A percentile compares a stretch with the other conserved stretches of the same genome.
phyloP scores from a whole-genome alignment of 2,888 invertebrate species.

The Aspidapion aeneum region DNA sequence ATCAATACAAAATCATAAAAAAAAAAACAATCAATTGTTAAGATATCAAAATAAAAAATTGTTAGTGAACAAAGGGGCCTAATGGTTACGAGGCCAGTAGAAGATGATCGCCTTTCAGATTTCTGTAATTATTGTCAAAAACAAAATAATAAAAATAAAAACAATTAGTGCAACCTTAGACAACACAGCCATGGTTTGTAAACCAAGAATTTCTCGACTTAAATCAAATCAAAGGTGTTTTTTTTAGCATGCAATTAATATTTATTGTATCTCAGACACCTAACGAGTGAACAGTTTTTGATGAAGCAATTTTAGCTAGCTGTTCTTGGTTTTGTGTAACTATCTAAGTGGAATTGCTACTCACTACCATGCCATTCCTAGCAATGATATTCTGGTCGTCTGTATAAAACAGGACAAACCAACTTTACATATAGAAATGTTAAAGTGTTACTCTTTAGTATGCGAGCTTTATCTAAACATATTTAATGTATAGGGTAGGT shows the following conservation, averaged over 20 bases:
- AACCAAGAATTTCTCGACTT: constrained; percentile 2
- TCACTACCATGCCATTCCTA: neutral
- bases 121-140: constrained; percentile 10
- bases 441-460: too few relatives aligned
- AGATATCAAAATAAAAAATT: neutral
- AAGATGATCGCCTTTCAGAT: constrained; percentile 13
- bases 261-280: neutral
- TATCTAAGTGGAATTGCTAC: neutral
- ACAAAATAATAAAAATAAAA: too few relatives aligned
- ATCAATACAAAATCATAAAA: neutral
- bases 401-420: too few relatives aligned
- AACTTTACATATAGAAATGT: too few relatives aligned
- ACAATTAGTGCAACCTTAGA: constrained; percentile 45
- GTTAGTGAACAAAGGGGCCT: constrained; percentile 8
- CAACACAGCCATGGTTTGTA: constrained; percentile 46
- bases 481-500: too few relatives aligned
- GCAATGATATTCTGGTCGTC: neutral
- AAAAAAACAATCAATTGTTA: neutral
- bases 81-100: constrained; percentile 8
- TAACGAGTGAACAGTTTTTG: neutral
- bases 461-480: too few relatives aligned
- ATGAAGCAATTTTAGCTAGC: neutral
- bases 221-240: neutral
- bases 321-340: neutral
- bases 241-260: neutral